phyloP scores from a whole-genome alignment of 2,888 invertebrate species.

The Arrhopalites spinosus region DNA sequence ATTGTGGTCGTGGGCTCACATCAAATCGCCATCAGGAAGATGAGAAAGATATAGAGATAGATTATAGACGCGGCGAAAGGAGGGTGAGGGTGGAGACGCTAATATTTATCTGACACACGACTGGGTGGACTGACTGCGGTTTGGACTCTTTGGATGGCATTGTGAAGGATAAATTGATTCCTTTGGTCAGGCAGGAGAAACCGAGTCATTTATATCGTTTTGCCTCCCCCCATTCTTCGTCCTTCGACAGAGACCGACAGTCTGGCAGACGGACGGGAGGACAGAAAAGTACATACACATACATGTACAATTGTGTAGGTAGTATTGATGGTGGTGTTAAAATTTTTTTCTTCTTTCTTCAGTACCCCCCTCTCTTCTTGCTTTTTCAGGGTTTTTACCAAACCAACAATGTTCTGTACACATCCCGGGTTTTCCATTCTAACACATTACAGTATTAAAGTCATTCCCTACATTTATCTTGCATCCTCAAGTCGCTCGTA shows the following conservation, averaged over 20 bases:
- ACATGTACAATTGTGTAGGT: too few species aligned
- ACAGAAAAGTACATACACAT: not conserved
- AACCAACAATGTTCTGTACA: not conserved
- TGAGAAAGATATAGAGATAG: slow-evolving; percentile 31
- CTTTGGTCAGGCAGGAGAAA: slow-evolving; percentile 21
- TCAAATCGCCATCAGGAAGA: slow-evolving; percentile 34
- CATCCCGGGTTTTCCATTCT: not conserved
- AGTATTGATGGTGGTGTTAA: too few species aligned
- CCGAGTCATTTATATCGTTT: slow-evolving; percentile 49
- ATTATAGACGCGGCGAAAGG: slow-evolving; percentile 1
- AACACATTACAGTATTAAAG: slow-evolving; percentile 23
- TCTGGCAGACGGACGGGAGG: not conserved
- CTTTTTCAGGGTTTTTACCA: not conserved
- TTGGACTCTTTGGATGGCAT: not conserved
- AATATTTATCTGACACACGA: slow-evolving; percentile 30
- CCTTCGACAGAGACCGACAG: slow-evolving; percentile 19
- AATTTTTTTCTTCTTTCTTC: not conserved
- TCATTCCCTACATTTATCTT: slow-evolving; percentile 12
- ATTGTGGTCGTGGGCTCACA: slow-evolving; percentile 23
- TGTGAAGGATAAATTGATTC: slow-evolving; percentile 45
- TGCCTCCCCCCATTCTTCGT: slow-evolving; percentile 22
- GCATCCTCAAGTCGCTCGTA: not conserved
- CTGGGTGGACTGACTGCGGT: not conserved
- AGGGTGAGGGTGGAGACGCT: slow-evolving; percentile 19
- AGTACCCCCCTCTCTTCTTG: not conserved